phyloP scores from a whole-genome alignment of 2,113 vertebrate species.

The Lophotis ruficrista region DNA sequence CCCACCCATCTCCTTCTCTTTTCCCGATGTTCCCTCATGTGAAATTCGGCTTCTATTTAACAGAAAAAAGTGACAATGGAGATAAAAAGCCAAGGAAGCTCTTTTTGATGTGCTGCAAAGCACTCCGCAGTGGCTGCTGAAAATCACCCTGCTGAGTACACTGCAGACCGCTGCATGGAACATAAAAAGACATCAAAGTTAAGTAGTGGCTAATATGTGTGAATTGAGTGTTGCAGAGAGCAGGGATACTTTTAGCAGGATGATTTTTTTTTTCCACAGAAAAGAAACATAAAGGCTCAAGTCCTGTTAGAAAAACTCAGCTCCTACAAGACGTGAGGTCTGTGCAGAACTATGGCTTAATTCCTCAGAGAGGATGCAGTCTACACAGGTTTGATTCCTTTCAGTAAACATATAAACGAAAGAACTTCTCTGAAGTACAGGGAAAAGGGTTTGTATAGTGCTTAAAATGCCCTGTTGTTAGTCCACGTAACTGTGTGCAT shows the following conservation, averaged over 20 bases:
- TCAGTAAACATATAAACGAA: not conserved
- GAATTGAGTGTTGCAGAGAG: not conserved
- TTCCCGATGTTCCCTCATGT: not conserved
- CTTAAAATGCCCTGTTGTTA: not conserved
- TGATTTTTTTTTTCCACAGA: not conserved
- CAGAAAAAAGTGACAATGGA: not conserved
- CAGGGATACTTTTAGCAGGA: not conserved
- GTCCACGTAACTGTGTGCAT: not conserved
- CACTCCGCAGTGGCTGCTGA: not conserved
- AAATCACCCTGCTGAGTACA: not conserved
- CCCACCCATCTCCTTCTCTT: not conserved
- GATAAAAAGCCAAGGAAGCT: not conserved
- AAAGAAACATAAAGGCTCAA: not conserved
- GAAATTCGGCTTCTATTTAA: not conserved
- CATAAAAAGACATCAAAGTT: not conserved
- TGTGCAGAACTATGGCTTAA: not conserved
- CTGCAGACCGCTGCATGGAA: not conserved
- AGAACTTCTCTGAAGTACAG: not conserved
- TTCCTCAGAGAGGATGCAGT: not conserved
- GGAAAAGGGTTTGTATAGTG: not conserved
- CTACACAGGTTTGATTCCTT: not conserved
- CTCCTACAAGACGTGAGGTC: not conserved
- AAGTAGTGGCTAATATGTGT: not conserved
- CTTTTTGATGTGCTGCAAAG: not conserved
- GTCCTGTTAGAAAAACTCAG: not conserved